Conservation (phyloP, 2,797 vertebrate genomes). For the Strix occidentalis region DNA sequence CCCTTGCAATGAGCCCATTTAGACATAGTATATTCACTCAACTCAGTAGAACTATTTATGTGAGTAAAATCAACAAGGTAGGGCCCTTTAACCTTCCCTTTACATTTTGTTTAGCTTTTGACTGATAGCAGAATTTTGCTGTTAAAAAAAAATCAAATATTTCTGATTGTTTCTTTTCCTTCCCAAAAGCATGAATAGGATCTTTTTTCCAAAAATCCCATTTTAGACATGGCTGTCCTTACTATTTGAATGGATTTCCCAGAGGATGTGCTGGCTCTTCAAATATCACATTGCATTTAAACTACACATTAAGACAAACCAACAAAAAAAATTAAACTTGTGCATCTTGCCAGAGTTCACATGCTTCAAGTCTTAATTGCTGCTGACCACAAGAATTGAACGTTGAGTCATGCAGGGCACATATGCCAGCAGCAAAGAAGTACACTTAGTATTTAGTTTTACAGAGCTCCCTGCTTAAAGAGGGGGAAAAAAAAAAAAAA, state of each 20-base stretch:
- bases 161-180: not conserved
- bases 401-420: not conserved
- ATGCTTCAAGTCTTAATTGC: not conserved
- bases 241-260: not conserved
- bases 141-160: not conserved
- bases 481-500: rapidly evolving
- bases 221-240: not conserved
- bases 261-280: not conserved
- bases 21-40: not conserved
- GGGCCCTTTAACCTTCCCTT: not conserved
- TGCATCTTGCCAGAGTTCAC: not conserved
- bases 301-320: not conserved
- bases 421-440: not conserved
- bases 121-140: not conserved
- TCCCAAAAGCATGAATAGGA: not conserved
- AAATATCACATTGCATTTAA: not conserved
- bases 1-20: not conserved
- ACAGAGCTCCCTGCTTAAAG: not conserved
- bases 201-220: not conserved
- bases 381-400: not conserved
- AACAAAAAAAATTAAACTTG: not conserved
- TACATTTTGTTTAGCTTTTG: not conserved
- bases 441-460: not conserved
- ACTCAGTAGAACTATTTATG: not conserved
- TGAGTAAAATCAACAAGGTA: not conserved